Conservation (phyloP, 2,888 invertebrate genomes). For the Byasa hedistus region DNA sequence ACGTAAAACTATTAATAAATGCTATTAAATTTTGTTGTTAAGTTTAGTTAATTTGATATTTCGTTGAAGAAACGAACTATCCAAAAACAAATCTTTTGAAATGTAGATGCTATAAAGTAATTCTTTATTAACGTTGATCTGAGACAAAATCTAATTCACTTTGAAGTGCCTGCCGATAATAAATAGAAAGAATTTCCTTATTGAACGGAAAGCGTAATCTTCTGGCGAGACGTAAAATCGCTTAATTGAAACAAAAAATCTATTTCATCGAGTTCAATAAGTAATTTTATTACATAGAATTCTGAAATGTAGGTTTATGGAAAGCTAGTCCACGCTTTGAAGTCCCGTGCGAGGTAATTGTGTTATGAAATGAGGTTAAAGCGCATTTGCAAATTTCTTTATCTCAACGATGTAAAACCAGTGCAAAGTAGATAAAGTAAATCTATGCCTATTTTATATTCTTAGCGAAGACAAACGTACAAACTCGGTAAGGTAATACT, state of each 20-base stretch:
- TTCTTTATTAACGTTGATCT: conserved; percentile 44
- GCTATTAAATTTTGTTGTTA: neutral
- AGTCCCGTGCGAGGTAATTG: neutral
- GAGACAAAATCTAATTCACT: conserved; percentile 37
- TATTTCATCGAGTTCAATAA: neutral
- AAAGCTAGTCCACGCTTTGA: neutral
- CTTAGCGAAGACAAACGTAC: too few species aligned
- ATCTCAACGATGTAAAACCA: too few species aligned
- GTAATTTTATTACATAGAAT: conserved; percentile 4
- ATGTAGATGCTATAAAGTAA: conserved; percentile 23
- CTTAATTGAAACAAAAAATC: conserved; percentile 15
- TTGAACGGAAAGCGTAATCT: conserved; percentile 31
- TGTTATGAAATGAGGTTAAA: neutral
- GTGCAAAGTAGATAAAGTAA: too few species aligned
- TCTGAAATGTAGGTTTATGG: neutral
- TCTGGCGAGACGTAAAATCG: conserved; percentile 24
- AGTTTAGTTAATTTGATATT: conserved; percentile 1
- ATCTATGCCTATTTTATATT: too few species aligned
- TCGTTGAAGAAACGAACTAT: neutral
- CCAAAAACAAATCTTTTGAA: conserved; percentile 15
- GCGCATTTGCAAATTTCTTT: too few species aligned
- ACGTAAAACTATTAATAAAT: neutral
- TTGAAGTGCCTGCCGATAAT: conserved; percentile 36
- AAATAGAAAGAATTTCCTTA: conserved; percentile 40
- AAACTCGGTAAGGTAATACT: too few species aligned